Evolutionary conservation across 2,888 invertebrate genomes (phyloP), one percentile per base, ranked within the genome.

Genomic region (Allacma fusca): DNA sequence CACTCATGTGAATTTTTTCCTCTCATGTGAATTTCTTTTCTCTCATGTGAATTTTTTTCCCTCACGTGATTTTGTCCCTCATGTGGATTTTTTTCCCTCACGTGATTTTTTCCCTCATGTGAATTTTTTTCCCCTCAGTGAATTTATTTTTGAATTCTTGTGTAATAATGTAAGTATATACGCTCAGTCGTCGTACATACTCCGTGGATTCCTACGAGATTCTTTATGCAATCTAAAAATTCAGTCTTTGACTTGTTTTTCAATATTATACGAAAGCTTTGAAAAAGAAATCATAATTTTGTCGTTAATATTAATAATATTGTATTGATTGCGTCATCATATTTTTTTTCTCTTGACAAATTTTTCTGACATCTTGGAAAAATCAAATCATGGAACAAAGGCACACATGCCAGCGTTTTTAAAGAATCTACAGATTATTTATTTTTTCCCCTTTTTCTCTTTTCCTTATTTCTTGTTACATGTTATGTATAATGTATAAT

Each of bases 381-480:
- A 65, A 65, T 62, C 23, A 62, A 62, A 62, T 65, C 28, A 28
- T 65, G 26, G 24, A 65, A 65, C 65, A 26, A 65, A 65, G 65
- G 65, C 65, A 65, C 65, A 29, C 65, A 2, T 13, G 65, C 65
- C 65, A 65, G 65, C 65, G 13, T 65, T 28, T 62, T 65, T 65
- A 4, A 65, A 26, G 26, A 62, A 62, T 29, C 29, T 65, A 65
- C 65, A 65, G 28, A 26, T 28, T 12, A 23, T 26, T 24, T 23
- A 1, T 28, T 26, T 23, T 28, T 19, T 65, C n/a, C 28, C 26
- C 28, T 12, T 28, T 28, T 9, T 26, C 24, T 28, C 7, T 50
- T 50, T 50, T 50, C 2, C 16, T 5, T 50, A 16, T 50, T 19
- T 50, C 16, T 50, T 50, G 50, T 50, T 2, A 2, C 2, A n/a